Evolutionary conservation across 2,888 invertebrate genomes (phyloP), one percentile per base, ranked within the genome.

Genomic region (Cheilosia variabilis): DNA sequence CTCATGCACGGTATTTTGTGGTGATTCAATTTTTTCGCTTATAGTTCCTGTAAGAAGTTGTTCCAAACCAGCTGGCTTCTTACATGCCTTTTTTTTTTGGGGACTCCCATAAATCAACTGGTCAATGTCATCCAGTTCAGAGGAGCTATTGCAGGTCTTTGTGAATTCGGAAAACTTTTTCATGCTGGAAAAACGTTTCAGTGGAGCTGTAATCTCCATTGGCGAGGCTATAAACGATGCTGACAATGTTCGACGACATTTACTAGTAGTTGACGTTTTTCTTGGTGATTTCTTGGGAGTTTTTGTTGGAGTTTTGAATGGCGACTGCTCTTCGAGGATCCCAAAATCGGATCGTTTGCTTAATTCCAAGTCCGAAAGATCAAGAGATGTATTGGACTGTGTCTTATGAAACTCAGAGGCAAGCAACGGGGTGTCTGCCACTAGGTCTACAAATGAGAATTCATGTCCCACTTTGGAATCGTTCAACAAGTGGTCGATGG

Each of bases 81-180:
- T 72, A 37, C 72, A 72, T 5, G 24, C 17, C n/a, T n/a, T n/a
- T 19, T 27, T 41, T 78, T 88, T 82, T 3, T 69, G 53, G 13
- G 88, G 81, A 58, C 87, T 88, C 45, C 84, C 83, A 62, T 88
- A 88, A 3, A 90, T 90, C 37, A 92, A 78, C 62, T 88, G 89
- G 88, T 92, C 92, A 37, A 92, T 90, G 57, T 91, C 91, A 88
- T 91, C 91, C 2, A 89, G 78, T 6, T 89, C 89, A 1, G 87
- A 77, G 43, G 83, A 78, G 60, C 79, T 73, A 7, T 57, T 71
- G 45, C 89, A 87, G 13, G 89, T 75, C 89, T 90, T 50, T 88
- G 88, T 57, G 55, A 88, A 72, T 63, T 87, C 68, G 65, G 83
- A 47, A 73, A 88, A 80, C 87, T 89, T 88, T 13, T 55, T 78